These are phyloP conservation scores for Drosophila rhopaloa DNA, from an alignment of 1,140 invertebrate species.

Conservation along the genomic window DNA sequence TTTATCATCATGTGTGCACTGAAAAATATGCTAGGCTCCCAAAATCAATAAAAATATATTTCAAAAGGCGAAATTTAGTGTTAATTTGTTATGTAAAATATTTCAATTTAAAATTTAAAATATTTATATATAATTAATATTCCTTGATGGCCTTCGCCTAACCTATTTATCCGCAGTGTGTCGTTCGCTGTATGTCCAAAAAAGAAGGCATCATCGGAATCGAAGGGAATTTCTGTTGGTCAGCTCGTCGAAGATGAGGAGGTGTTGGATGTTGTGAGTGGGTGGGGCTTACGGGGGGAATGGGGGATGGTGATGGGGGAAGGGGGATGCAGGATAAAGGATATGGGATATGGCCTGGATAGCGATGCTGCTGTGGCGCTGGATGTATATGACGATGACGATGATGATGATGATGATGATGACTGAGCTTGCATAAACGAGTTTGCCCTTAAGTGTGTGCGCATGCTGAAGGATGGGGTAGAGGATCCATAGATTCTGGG, in stretches of 20 bases:
- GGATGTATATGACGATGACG: background rate
- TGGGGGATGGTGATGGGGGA: background rate
- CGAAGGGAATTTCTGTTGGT: constrained; percentile 49
- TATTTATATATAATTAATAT: too few relatives aligned
- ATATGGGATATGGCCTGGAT: constrained; percentile 22
- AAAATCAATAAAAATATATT: background rate
- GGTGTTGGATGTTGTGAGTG: background rate
- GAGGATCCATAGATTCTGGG: background rate
- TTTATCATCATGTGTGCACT: background rate
- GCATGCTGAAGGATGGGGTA: constrained; percentile 31
- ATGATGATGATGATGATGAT: constrained; percentile 49
- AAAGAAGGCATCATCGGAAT: constrained; percentile 19
- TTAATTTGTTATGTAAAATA: too few relatives aligned
- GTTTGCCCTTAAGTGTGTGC: constrained; percentile 73
- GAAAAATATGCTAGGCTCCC: background rate
- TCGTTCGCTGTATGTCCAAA: background rate
- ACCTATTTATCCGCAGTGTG: background rate
- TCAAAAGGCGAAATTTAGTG: background rate
- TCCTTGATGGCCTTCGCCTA: too few relatives aligned
- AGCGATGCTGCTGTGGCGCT: background rate
- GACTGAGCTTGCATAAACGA: constrained; percentile 78
- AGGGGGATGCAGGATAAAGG: background rate
- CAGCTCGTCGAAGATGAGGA: constrained; percentile 39
- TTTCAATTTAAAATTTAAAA: too few relatives aligned
- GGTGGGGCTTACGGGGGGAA: background rate